phyloP scores from a whole-genome alignment of 2,888 invertebrate species.

The Sarcophaga subvicina region DNA sequence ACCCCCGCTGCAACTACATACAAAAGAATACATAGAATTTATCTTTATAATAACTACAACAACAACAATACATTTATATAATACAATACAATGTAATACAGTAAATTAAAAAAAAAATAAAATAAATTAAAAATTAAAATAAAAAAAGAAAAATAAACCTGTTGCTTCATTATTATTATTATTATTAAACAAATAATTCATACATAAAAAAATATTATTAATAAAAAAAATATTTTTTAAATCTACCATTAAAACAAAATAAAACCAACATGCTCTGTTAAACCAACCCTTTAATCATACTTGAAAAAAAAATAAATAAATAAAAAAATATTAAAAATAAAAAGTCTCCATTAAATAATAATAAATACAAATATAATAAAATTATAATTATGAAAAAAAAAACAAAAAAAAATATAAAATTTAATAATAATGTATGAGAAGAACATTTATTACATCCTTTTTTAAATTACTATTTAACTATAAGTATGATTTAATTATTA shows the following conservation, averaged over 20 bases:
- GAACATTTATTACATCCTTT: constrained; percentile 48
- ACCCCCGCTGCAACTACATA: constrained; percentile 8
- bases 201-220: constrained; percentile 25
- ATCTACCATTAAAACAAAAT: constrained; percentile 43
- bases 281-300: constrained; percentile 50
- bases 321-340: constrained; percentile 10
- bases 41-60: neutral
- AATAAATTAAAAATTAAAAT: neutral
- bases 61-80: too few relatives aligned
- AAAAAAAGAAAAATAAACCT: constrained; percentile 41
- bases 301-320: constrained; percentile 11
- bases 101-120: neutral
- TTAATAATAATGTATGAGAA: constrained; percentile 24
- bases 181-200: constrained; percentile 35
- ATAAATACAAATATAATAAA: constrained; percentile 26
- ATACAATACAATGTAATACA: neutral
- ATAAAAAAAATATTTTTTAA: constrained; percentile 44
- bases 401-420: constrained; percentile 11
- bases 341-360: neutral
- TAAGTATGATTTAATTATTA: constrained; percentile 66
- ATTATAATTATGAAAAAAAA: neutral
- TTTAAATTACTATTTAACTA: constrained; percentile 61
- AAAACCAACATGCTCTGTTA: constrained; percentile 58
- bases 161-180: constrained; percentile 62
- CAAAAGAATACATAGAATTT: constrained; percentile 26